Evolutionary conservation across 2,888 invertebrate species (phyloP), one percentile per base, ranked within the genome.

Genomic region (Clunio marinus): DNA sequence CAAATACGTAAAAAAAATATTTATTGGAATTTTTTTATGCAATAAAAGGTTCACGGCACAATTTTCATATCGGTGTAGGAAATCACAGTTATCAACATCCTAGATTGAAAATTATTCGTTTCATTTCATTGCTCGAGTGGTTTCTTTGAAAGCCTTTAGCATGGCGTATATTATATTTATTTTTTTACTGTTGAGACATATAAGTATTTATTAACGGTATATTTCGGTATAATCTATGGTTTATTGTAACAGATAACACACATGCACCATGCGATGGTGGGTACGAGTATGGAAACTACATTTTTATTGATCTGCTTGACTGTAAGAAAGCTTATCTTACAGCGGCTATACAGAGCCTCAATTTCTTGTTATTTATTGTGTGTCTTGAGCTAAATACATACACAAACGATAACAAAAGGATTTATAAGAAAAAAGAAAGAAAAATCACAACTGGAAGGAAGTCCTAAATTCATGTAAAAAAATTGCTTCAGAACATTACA

Each of bases 331-430:
- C 32, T 17, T 10, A 4, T 32, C 32, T 7, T 10, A 32, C 10
- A 7, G 32, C 32, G 32, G 32, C 5, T 32, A 32, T 7, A 32
- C n/a, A n/a, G n/a, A 5, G 51, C 20, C 2, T 57, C 57, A 13
- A 57, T n/a, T 10, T n/a, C n/a, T 57, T 57, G 57, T 58, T 37
- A 60, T 60, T 35, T 60, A 60, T 60, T 60, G 10, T 35, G 20
- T 60, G 60, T 35, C 60, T 60, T 60, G 60, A 32, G 22, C 60
- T 60, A 60, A 58, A 35, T 60, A 60, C 35, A 17, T 32, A 57
- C 10, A 25, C 13, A 15, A 57, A 57, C 24, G 27, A 57, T 32
- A 32, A 32, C 32, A 24, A 57, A 27, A 17, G 45, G 45, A 10
- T 27, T 25, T 57, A 57, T 10, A 25, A 46, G 15, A 22, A 10